Evolutionary conservation across 2,888 invertebrate genomes (phyloP), one percentile per base, ranked within the genome.

Genomic region (Tethea ocularis): DNA sequence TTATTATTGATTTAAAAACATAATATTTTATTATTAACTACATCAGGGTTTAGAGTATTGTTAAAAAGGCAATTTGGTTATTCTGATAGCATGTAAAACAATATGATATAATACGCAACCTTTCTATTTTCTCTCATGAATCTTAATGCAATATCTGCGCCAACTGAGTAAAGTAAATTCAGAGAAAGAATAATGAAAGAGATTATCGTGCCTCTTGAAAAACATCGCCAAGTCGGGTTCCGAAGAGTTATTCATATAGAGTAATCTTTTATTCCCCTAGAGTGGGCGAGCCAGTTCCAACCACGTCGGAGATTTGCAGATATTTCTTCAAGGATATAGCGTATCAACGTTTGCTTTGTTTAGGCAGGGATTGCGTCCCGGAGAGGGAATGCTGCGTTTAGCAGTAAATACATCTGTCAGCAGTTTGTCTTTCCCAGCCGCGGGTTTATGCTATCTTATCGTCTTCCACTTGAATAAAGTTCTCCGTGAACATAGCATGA

Each of bases 211-310:
- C 75, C 74, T 75, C 77, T 84, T 82, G 83, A 86, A 86, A 84
- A 87, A 86, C 82, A 84, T 80, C 77, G 74, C 65, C 71, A 69
- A 77, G 74, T 75, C 71, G 70, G 76, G 78, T 75, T 74, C 67
- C 70, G 68, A 77, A 75, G 82, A 83, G 82, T 82, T 86, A 87
- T 86, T 83, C 81, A 80, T 83, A 83, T 74, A 77, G 74, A 80
- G 81, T 82, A 84, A 87, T 85, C 81, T 84, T 82, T 86, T 88
- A 88, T 88, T 87, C 85, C 86, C 86, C 85, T 74, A 61, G 84
- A 81, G 87, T 77, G 75, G 75, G 71, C 64, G 71, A 69, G 60
- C 56, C 62, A 63, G 60, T 60, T 63, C 72, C 68, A 66, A 67
- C 72, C 69, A 68, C 66, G 67, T 70, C 70, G 68, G 76, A 84